phyloP scores from a whole-genome alignment of 2,797 vertebrate genomes.

The Notamacropus eugenii region DNA sequence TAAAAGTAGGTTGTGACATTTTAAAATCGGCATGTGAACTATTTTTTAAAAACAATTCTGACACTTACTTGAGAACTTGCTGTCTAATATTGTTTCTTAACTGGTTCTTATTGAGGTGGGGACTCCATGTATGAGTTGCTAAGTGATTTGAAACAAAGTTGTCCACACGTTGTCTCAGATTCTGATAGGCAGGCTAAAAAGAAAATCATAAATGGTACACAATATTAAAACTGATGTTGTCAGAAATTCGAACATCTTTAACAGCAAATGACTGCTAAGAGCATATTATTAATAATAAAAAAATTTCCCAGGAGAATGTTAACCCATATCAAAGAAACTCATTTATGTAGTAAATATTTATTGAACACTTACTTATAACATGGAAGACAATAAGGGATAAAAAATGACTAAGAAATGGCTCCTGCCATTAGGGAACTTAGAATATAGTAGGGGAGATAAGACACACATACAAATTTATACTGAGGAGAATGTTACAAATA shows the following conservation, averaged over 20 bases:
- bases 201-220: background rate
- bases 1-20: background rate
- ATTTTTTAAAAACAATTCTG: background rate
- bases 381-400: background rate
- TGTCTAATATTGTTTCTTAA: slow-evolving; percentile 98
- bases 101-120: slow-evolving; percentile 99
- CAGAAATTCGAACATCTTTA: slow-evolving; percentile 28
- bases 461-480: background rate
- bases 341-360: background rate
- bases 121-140: slow-evolving; percentile 99
- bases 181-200: slow-evolving; percentile 95
- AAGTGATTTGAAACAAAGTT: slow-evolving; percentile 99
- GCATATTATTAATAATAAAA: background rate
- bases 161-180: slow-evolving; percentile 96
- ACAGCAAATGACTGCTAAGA: slow-evolving; percentile 13
- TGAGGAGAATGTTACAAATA: background rate
- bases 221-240: background rate
- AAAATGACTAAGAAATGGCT: slow-evolving; percentile 30
- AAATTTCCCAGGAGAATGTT: background rate
- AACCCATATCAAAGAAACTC: background rate
- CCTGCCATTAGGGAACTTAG: background rate
- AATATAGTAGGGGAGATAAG: background rate
- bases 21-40: background rate
- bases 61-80: slow-evolving; percentile 96
- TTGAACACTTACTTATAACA: background rate